Evolutionary conservation across 2,888 invertebrate species (phyloP).

Genomic region (Notodonta dromedarius): DNA sequence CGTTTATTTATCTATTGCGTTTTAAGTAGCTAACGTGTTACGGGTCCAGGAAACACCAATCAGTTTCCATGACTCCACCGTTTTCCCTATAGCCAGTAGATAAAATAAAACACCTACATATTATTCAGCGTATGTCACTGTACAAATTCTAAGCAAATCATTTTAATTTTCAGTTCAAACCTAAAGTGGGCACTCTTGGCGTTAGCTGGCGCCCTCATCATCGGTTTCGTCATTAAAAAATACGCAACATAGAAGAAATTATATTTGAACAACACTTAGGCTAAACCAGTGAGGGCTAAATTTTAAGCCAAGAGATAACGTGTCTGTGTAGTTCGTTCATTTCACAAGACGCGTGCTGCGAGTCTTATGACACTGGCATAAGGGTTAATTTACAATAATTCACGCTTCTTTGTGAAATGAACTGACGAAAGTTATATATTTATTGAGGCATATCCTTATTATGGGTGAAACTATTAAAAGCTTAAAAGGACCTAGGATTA

Average conservation of each 20-base stretch:
- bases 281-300: slow-evolving; percentile 12
- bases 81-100: no score
- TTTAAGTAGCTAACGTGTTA: no score
- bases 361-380: no score
- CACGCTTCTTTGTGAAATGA: no score
- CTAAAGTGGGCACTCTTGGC: slow-evolving; percentile 63
- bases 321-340: slow-evolving; percentile 5
- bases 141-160: not conserved
- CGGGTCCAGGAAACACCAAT: no score
- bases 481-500: no score
- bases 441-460: slow-evolving; percentile 12
- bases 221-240: slow-evolving; percentile 60
- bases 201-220: slow-evolving; percentile 57
- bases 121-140: slow-evolving; percentile 2
- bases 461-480: no score
- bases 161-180: slow-evolving; percentile 45
- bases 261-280: not conserved
- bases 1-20: no score
- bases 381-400: no score
- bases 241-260: slow-evolving; percentile 34
- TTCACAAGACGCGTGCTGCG: no score
- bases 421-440: slow-evolving; percentile 6
- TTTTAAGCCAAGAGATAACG: slow-evolving; percentile 26
- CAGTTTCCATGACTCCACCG: no score
- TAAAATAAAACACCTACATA: no score